phyloP scores from a whole-genome alignment of 2,888 invertebrate genomes.

The Thyatira batis region DNA sequence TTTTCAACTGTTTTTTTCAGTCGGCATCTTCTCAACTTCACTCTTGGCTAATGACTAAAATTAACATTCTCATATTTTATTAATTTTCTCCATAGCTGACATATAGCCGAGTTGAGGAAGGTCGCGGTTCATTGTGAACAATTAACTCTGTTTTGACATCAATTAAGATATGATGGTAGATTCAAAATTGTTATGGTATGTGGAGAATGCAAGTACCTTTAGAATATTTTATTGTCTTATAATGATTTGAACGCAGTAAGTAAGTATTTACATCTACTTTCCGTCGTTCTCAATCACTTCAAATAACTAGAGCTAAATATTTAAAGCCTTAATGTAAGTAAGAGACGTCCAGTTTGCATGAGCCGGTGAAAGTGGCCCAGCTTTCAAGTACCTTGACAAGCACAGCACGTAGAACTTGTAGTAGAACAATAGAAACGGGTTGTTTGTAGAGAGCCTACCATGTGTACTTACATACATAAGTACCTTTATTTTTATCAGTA shows the following conservation, averaged over 20 bases:
- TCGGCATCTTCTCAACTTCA: conserved; percentile 65
- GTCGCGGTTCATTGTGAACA: conserved; percentile 47
- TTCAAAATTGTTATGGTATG: conserved; percentile 11
- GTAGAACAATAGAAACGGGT: conserved; percentile 45
- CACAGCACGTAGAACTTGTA: conserved; percentile 29
- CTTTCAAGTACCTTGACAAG: conserved; percentile 47
- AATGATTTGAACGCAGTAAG: too few species aligned
- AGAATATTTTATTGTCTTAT: too few species aligned
- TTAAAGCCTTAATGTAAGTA: conserved; percentile 30
- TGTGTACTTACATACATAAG: conserved; percentile 3
- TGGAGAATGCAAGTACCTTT: too few species aligned
- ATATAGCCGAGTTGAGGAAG: conserved; percentile 50
- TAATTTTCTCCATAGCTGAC: conserved; percentile 63
- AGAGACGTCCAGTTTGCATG: conserved; percentile 48
- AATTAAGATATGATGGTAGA: conserved; percentile 27
- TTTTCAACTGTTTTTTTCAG: conserved; percentile 59
- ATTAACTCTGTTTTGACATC: conserved; percentile 62
- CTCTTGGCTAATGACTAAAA: conserved; percentile 77
- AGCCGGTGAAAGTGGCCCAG: conserved; percentile 57
- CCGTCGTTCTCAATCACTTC: neutral
- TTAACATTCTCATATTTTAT: conserved; percentile 76
- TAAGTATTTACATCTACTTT: too few species aligned
- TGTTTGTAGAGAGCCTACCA: conserved; percentile 38
- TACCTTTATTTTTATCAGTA: neutral
- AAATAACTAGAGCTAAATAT: conserved; percentile 7